phyloP scores from a whole-genome alignment of 2,797 vertebrate species.

The Manis crassicaudata region DNA sequence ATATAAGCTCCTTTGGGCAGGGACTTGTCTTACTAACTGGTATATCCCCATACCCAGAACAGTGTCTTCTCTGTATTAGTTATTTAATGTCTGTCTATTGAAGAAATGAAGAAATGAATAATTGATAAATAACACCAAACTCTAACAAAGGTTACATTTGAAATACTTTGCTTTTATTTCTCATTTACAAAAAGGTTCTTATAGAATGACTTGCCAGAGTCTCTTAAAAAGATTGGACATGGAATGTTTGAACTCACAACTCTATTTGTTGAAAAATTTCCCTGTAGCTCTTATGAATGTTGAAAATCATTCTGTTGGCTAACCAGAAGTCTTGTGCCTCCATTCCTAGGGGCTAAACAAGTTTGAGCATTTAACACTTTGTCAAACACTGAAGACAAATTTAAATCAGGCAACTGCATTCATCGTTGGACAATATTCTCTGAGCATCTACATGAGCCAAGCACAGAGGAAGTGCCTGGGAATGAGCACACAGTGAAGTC shows the following conservation, averaged over 20 bases:
- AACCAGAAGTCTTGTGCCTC: not conserved
- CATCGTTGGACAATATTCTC: not conserved
- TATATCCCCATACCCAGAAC: not conserved
- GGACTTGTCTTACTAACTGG: not conserved
- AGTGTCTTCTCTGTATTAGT: not conserved
- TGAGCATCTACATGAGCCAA: not conserved
- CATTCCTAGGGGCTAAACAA: not conserved
- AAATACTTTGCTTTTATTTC: not conserved
- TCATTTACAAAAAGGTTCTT: not conserved
- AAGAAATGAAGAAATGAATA: not conserved
- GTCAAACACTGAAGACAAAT: constrained; percentile 12
- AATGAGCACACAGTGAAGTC: not conserved
- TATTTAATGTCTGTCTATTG: not conserved
- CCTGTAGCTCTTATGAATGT: not conserved
- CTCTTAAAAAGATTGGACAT: not conserved
- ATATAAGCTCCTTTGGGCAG: not conserved
- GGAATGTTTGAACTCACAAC: not conserved
- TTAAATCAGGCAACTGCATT: not conserved
- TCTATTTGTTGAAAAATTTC: not conserved
- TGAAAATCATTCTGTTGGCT: not conserved
- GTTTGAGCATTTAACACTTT: not conserved
- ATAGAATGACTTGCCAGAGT: not conserved
- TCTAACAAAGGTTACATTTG: not conserved
- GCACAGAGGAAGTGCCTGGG: not conserved
- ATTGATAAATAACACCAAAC: not conserved